Percentiles rank a stretch among this genome's conserved stretches.
Conservation (phyloP, 2,888 invertebrate genomes). For the Neria commutata region DNA sequence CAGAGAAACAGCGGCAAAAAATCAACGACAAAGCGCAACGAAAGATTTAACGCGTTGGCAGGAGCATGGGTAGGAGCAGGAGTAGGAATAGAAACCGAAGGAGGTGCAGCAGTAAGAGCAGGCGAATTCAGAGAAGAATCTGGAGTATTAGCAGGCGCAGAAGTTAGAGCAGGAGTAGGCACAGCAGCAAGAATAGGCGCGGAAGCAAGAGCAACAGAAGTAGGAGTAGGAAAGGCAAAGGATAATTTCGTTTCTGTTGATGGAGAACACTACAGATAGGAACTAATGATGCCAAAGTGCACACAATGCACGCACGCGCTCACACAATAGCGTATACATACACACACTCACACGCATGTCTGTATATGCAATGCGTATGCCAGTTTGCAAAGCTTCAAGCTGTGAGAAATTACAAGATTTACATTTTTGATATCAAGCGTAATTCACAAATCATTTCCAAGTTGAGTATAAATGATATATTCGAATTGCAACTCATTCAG, state of each 20-base stretch:
- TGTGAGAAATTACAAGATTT: too few species aligned
- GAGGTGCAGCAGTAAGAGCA: background rate
- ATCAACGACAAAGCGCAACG: too few species aligned
- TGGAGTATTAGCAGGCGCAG: too few species aligned
- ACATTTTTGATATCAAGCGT: too few species aligned
- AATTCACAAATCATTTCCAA: too few species aligned
- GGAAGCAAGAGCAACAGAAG: background rate
- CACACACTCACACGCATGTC: background rate
- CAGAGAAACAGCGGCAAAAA: too few species aligned
- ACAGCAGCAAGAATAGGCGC: background rate
- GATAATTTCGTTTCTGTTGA: constrained; percentile 20
- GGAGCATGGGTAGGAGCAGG: background rate
- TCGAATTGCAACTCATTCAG: too few species aligned
- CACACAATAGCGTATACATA: background rate
- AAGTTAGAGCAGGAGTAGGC: background rate
- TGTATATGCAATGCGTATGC: constrained; percentile 40
- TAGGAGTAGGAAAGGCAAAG: constrained; percentile 6
- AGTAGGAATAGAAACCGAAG: background rate
- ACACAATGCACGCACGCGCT: background rate
- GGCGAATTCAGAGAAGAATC: too few species aligned
- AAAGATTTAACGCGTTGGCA: too few species aligned
- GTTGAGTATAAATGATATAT: too few species aligned
- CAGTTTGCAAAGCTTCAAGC: constrained; percentile 38
- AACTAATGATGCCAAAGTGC: background rate
- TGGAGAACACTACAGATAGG: background rate